Evolutionary conservation across 2,797 vertebrate genomes (phyloP).

Genomic region (Linurgus olivaceus): DNA sequence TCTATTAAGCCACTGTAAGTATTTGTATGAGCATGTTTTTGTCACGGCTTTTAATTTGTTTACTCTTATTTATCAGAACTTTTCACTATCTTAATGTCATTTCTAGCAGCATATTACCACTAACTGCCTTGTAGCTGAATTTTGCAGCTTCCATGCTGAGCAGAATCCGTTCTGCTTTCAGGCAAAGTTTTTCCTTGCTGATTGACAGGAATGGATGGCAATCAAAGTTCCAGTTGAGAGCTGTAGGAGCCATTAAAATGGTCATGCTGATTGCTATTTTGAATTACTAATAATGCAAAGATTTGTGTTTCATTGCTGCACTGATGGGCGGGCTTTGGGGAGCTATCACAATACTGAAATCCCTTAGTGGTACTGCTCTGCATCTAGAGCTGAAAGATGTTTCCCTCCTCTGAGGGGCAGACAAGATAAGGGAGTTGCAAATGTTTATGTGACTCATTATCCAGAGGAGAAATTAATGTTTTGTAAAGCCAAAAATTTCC

Average conservation of each 20-base stretch:
- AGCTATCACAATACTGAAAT: not conserved
- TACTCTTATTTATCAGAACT: constrained; percentile 21
- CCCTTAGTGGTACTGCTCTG: not conserved
- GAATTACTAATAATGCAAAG: constrained; percentile 53
- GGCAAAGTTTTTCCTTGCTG: constrained; percentile 24
- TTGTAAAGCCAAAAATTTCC: not conserved
- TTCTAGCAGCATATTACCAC: not conserved
- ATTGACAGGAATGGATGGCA: constrained; percentile 48
- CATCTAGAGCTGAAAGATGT: constrained; percentile 19
- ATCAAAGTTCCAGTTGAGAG: not conserved
- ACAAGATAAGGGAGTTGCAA: constrained; percentile 34
- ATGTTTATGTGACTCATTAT: constrained; percentile 25
- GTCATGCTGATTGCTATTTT: constrained; percentile 38
- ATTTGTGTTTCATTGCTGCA: constrained; percentile 42
- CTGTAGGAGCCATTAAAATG: not conserved
- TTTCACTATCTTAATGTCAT: constrained; percentile 13
- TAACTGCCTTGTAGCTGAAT: not conserved
- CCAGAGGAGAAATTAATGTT: constrained; percentile 3
- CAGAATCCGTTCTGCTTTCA: constrained; percentile 41
- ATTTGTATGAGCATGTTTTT: not conserved
- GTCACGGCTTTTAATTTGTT: not conserved
- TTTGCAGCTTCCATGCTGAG: constrained; percentile 36
- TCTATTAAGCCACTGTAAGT: not conserved
- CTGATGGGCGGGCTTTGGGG: constrained; percentile 6
- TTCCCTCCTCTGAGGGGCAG: constrained; percentile 28